phyloP scores from a whole-genome alignment of 1,140 invertebrate genomes.

The Campoletis sonorensis region DNA sequence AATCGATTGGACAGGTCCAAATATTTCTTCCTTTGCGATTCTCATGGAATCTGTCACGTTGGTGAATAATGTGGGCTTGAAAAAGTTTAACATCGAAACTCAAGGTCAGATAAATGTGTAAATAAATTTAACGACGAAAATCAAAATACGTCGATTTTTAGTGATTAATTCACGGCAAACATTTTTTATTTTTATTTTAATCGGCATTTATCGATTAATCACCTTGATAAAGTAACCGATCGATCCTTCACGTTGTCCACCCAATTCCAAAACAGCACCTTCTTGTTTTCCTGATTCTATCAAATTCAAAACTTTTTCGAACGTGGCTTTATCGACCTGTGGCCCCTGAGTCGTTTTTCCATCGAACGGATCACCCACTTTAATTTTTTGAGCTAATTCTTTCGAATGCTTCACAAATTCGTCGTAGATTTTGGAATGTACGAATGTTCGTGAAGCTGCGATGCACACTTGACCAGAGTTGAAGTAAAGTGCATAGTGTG shows the following conservation, averaged over 20 bases:
- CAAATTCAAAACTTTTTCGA: slow-evolving; percentile 82
- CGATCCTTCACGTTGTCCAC: slow-evolving; percentile 80
- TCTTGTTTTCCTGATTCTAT: slow-evolving; percentile 84
- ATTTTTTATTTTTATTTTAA: too few relatives aligned
- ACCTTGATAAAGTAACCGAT: slow-evolving; percentile 80
- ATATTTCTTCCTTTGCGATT: slow-evolving; percentile 89
- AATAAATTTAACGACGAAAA: not conserved
- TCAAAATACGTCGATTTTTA: not conserved
- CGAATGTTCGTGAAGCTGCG: slow-evolving; percentile 83
- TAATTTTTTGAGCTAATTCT: slow-evolving; percentile 76
- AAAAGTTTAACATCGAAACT: slow-evolving; percentile 2
- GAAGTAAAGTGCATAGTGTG: slow-evolving; percentile 80
- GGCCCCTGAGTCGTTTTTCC: slow-evolving; percentile 79
- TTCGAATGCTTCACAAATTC: slow-evolving; percentile 81
- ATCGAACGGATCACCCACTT: slow-evolving; percentile 83
- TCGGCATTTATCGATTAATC: not conserved
- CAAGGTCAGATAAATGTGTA: not conserved
- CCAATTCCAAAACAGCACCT: slow-evolving; percentile 84
- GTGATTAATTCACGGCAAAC: too few relatives aligned
- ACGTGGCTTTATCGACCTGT: slow-evolving; percentile 83
- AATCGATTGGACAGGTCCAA: slow-evolving; percentile 84
- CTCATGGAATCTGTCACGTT: slow-evolving; percentile 88
- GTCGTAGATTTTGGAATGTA: slow-evolving; percentile 83
- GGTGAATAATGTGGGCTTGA: slow-evolving; percentile 87
- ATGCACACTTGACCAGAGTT: slow-evolving; percentile 86